phyloP scores from a whole-genome alignment of 2,888 invertebrate genomes.

The Zeuzera pyrina region DNA sequence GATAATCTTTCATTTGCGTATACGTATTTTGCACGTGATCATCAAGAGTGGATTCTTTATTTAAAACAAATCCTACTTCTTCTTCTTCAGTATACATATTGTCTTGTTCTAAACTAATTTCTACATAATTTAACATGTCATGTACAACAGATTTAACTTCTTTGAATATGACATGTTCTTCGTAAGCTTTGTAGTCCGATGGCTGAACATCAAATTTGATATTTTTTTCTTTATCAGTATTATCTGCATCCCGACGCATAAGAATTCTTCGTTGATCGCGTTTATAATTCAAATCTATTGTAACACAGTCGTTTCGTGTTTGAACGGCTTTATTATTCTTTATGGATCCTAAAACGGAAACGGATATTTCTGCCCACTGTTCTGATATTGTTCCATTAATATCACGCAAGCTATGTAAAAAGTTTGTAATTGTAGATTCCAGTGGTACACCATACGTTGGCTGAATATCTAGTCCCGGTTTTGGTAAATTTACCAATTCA shows the following conservation, averaged over 20 bases:
- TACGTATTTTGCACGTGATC: conserved; percentile 1
- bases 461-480: conserved; percentile 54
- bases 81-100: conserved; percentile 43
- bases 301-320: conserved; percentile 39
- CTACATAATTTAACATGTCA: conserved; percentile 73
- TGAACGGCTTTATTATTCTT: conserved; percentile 26
- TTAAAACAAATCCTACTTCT: too few species aligned
- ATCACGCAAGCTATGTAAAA: conserved; percentile 46
- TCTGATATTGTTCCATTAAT: conserved; percentile 49
- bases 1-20: too few species aligned
- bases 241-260: conserved; percentile 47
- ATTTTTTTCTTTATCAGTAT: too few species aligned
- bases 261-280: conserved; percentile 71
- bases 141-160: conserved; percentile 51
- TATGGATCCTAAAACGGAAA: conserved; percentile 54
- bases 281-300: conserved; percentile 73
- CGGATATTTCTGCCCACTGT: conserved; percentile 71
- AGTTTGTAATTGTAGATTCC: conserved; percentile 47
- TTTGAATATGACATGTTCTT: conserved; percentile 10
- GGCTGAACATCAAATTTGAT: background rate
- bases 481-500: conserved; percentile 60
- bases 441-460: conserved; percentile 59
- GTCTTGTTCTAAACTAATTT: conserved; percentile 73
- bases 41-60: conserved; percentile 39
- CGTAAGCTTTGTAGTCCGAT: conserved; percentile 6